Evolutionary conservation across 1,140 invertebrate genomes (phyloP).

Genomic region (Aphelenchoides avenae): DNA sequence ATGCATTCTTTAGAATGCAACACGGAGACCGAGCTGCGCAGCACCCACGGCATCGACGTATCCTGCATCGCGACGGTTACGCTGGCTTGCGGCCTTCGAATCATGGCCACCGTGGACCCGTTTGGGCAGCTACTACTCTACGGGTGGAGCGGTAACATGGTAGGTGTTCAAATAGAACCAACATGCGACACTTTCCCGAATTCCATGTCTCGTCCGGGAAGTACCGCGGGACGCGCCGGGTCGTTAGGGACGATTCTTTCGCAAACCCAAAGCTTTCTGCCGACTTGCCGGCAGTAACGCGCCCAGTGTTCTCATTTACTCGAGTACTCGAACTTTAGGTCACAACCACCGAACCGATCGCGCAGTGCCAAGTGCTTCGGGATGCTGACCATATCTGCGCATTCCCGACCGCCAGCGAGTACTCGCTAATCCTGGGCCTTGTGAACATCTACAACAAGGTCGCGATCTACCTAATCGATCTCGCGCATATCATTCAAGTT

Average conservation of each 20-base stretch:
- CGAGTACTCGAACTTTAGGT: too few species aligned
- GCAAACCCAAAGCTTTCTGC: too few species aligned
- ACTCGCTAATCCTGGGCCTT: constrained; percentile 29
- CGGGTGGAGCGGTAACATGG: constrained; percentile 16
- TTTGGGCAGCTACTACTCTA: constrained; percentile 29
- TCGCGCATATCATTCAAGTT: constrained; percentile 30
- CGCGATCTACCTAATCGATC: constrained; percentile 35
- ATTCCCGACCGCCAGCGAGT: constrained; percentile 21
- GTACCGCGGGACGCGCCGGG: too few species aligned
- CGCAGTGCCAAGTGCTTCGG: constrained; percentile 36
- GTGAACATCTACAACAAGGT: constrained; percentile 41
- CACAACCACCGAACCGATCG: constrained; percentile 28
- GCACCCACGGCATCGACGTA: constrained; percentile 27
- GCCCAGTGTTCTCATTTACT: too few species aligned
- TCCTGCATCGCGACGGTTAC: constrained; percentile 21
- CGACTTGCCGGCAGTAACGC: too few species aligned
- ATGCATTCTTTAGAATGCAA: constrained; percentile 11
- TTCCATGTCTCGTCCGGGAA: too few species aligned
- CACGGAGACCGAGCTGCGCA: constrained; percentile 27
- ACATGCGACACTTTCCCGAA: too few species aligned
- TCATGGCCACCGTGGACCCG: constrained; percentile 36
- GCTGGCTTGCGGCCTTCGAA: constrained; percentile 25
- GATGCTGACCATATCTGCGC: constrained; percentile 41
- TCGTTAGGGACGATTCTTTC: too few species aligned
- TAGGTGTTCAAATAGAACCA: background rate